phyloP scores from a whole-genome alignment of 2,797 vertebrate species.

The Salarias fasciatus region DNA sequence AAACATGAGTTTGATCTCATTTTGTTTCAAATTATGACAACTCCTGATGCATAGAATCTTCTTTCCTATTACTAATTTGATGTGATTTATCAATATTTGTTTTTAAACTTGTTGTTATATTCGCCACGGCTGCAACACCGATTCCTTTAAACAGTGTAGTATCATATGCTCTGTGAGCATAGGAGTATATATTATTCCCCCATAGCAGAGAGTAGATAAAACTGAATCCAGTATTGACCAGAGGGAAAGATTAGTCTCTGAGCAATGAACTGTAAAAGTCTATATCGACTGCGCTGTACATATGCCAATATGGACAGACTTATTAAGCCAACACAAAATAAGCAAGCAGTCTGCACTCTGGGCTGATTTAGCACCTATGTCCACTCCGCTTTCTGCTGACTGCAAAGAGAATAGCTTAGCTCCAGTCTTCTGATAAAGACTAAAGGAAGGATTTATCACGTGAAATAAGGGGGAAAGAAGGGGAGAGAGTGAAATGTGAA shows the following conservation, averaged over 20 bases:
- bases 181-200: slow-evolving; percentile 37
- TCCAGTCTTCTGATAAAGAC: slow-evolving; percentile 63
- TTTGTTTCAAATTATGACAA: too few species aligned
- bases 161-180: background rate
- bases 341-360: slow-evolving; percentile 41
- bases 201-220: slow-evolving; percentile 38
- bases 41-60: background rate
- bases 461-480: slow-evolving; percentile 21
- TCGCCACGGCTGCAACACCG: too few species aligned
- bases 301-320: slow-evolving; percentile 72
- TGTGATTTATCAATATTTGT: background rate
- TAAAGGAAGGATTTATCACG: slow-evolving; percentile 62
- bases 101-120: background rate
- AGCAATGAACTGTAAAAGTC: slow-evolving; percentile 69
- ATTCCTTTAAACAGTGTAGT: background rate
- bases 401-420: slow-evolving; percentile 66
- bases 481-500: slow-evolving; percentile 8
- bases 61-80: slow-evolving; percentile 1
- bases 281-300: slow-evolving; percentile 68
- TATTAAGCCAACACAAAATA: slow-evolving; percentile 74
- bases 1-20: too few species aligned
- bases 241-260: slow-evolving; percentile 56
- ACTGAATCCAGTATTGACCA: slow-evolving; percentile 32
- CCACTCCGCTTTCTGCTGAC: slow-evolving; percentile 68
- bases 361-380: slow-evolving; percentile 70